Evolutionary conservation across 2,113 vertebrate genomes (phyloP), one percentile per base, ranked within the genome.

Genomic region (Arvicanthis niloticus): DNA sequence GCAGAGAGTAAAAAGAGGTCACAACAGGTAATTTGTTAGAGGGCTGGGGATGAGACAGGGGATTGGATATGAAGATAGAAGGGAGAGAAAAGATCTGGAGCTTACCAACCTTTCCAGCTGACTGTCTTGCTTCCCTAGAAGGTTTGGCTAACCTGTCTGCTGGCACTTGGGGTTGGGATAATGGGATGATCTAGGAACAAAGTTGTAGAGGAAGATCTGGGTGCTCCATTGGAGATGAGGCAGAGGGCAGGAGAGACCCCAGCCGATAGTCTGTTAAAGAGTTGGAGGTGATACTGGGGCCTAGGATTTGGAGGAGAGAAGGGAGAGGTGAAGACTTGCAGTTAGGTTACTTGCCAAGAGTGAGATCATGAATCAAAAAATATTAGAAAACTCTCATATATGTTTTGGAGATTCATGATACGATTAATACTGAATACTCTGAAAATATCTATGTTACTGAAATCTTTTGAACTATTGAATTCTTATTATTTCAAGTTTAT

Each of bases 381-480:
- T 40, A 42, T 42, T 42, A 62, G 16, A 62, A 62, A 84, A 16
- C 58, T 12, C 56, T 84, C 56, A 84, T 19, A 13, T 42, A 62
- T 62, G 15, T 70, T 96, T 53, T 88, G 31, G 85, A 92, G 70
- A 77, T 53, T 95, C 37, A 77, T 21, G 72, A 16, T 82, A 53
- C 15, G 91, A 45, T 85, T 56, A 73, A 67, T 58, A 72, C 45
- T 78, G 26, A 87, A 5, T 86, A 85, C 7, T 67, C 42, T 87
- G 65, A 93, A 77, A 75, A 82, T 42, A 77, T 89, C 31, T 53
- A 0, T 65, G 58, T 37, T 65, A 56, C 11, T 76, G 29, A 80
- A 91, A 93, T 89, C 3, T 21, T 21, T 88, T 19, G 73, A 67
- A 60, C 67, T 90, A 77, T 91, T 1, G 13, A 86, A 77, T 91